Conservation (phyloP, 2,113 vertebrate genomes). For the Poeciliopsis prolifica region DNA sequence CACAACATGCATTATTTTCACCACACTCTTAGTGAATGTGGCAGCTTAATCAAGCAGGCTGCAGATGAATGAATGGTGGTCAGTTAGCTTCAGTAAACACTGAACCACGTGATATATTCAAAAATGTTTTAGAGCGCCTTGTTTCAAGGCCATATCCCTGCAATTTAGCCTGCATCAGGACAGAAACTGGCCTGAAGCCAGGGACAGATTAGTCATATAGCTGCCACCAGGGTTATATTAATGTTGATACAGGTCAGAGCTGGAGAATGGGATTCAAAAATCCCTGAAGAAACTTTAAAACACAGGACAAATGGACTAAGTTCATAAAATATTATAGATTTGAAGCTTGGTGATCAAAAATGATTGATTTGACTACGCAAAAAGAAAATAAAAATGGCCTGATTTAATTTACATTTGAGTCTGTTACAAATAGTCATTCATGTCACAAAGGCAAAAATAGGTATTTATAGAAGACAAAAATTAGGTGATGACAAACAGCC, state of each 20-base stretch:
- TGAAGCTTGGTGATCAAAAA: not conserved
- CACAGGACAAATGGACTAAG: not conserved
- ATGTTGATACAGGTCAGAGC: constrained; percentile 3
- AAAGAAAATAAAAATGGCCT: not conserved
- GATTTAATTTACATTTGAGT: not conserved
- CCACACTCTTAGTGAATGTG: not conserved
- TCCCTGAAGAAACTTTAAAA: not conserved
- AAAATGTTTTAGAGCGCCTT: constrained; percentile 30
- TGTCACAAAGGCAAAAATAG: too few species aligned
- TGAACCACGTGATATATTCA: constrained; percentile 66
- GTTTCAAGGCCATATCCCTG: constrained; percentile 18
- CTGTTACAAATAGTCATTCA: not conserved
- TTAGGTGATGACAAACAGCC: too few species aligned
- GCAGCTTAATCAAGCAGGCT: not conserved
- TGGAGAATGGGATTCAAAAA: not conserved
- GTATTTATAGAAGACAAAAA: too few species aligned
- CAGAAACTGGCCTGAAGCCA: not conserved
- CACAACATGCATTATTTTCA: constrained; percentile 11
- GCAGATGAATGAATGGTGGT: constrained; percentile 8
- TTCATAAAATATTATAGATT: not conserved
- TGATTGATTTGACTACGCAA: not conserved
- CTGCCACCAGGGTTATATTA: not conserved
- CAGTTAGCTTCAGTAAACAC: constrained; percentile 61
- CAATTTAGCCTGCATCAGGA: not conserved
- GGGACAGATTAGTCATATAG: constrained; percentile 18